phyloP scores from a whole-genome alignment of 64 coral and sea anemone species.

The Montipora efflorescens region DNA sequence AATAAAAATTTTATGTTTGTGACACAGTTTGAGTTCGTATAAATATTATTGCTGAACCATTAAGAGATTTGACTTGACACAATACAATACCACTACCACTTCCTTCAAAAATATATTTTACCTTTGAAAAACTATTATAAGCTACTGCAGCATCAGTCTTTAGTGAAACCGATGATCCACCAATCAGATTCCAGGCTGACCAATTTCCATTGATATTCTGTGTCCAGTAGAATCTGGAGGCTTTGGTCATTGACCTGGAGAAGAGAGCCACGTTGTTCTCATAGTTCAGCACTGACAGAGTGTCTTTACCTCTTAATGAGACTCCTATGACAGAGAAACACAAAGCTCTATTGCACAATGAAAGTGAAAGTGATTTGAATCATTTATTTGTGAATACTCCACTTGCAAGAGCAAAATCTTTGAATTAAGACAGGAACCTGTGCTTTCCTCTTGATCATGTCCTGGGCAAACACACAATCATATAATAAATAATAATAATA shows the following conservation, averaged over 20 bases:
- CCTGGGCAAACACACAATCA: too few species aligned
- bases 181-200: constrained; percentile 87
- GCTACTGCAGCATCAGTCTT: constrained; percentile 85
- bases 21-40: background rate
- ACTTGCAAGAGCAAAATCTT: too few species aligned
- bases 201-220: constrained; percentile 79
- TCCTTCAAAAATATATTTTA: background rate
- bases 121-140: constrained; percentile 92
- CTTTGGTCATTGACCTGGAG: constrained; percentile 75
- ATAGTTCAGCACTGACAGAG: constrained; percentile 75
- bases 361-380: background rate
- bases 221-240: constrained; percentile 83
- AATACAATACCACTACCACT: too few species aligned
- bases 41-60: too few species aligned
- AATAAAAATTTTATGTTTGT: background rate
- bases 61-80: too few species aligned
- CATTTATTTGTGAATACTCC: too few species aligned
- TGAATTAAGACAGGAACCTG: too few species aligned
- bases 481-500: too few species aligned
- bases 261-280: constrained; percentile 81
- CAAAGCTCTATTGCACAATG: background rate
- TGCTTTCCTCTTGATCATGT: too few species aligned
- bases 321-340: constrained; percentile 24
- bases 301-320: constrained; percentile 72
- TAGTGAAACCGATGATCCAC: constrained; percentile 81